A percentile compares a stretch with the other conserved stretches of the same genome.
Evolutionary conservation across 2,797 vertebrate species (phyloP).

Genomic region (Chlorospingus semifuscus): DNA sequence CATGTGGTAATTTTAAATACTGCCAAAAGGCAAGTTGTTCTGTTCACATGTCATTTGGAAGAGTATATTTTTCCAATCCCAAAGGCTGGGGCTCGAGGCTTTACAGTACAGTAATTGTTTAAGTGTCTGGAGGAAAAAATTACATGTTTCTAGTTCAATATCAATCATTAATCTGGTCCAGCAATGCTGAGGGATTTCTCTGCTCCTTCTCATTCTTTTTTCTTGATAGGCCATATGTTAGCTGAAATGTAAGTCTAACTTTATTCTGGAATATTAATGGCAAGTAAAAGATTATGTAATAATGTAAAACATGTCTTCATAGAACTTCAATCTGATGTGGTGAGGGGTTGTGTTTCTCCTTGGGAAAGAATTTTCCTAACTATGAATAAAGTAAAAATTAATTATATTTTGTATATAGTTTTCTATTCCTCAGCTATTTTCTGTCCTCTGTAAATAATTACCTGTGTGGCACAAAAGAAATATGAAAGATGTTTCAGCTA

Average conservation of each 20-base stretch:
- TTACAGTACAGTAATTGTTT: not conserved
- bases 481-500: not conserved
- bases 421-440: not conserved
- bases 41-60: not conserved
- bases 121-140: not conserved
- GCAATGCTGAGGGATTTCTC: not conserved
- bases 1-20: not conserved
- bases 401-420: not conserved
- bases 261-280: not conserved
- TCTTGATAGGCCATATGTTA: not conserved
- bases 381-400: not conserved
- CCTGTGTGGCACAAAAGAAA: not conserved
- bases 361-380: not conserved
- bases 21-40: not conserved
- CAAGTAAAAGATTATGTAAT: not conserved
- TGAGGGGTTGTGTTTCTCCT: not conserved
- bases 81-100: not conserved
- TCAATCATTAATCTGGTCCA: not conserved
- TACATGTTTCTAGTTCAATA: not conserved
- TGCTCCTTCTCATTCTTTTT: not conserved
- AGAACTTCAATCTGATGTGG: not conserved
- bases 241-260: not conserved
- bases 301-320: not conserved
- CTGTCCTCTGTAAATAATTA: not conserved
- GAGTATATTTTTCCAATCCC: not conserved